These are phyloP conservation scores for Corapipo altera DNA, from an alignment of 2,113 vertebrate genomes.

Conservation along the genomic window DNA sequence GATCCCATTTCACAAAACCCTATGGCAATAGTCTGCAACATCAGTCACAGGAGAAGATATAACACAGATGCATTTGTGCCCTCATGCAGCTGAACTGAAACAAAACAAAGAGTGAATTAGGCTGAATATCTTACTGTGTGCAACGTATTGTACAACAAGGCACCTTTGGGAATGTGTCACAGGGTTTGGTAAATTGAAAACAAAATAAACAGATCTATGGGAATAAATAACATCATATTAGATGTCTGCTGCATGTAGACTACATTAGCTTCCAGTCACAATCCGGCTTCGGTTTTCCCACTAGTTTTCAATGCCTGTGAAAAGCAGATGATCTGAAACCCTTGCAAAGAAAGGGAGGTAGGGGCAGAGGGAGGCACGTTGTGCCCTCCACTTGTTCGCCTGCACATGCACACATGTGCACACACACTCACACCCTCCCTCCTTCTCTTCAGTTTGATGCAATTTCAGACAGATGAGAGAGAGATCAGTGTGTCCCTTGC, in stretches of 20 bases:
- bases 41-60: slow-evolving; percentile 72
- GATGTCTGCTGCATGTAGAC: slow-evolving; percentile 64
- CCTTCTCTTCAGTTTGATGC: background rate
- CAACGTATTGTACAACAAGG: slow-evolving; percentile 71
- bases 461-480: background rate
- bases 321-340: slow-evolving; percentile 20
- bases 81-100: slow-evolving; percentile 71
- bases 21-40: slow-evolving; percentile 73
- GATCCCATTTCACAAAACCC: slow-evolving; percentile 72
- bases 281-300: slow-evolving; percentile 10
- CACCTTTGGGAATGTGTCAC: slow-evolving; percentile 75
- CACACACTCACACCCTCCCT: background rate
- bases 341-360: background rate
- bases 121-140: slow-evolving; percentile 72
- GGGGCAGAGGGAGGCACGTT: background rate
- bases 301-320: slow-evolving; percentile 25
- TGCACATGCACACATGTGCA: fast-evolving
- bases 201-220: slow-evolving; percentile 76
- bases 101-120: slow-evolving; percentile 76
- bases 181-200: slow-evolving; percentile 74
- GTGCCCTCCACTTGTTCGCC: fast-evolving
- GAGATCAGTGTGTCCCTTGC: background rate
- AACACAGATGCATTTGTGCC: slow-evolving; percentile 70
- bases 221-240: slow-evolving; percentile 78
- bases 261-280: slow-evolving; percentile 58